These are phyloP conservation scores for Rhinopomastus cyanomelas DNA, from an alignment of 2,113 vertebrate species.

Conservation along the genomic window DNA sequence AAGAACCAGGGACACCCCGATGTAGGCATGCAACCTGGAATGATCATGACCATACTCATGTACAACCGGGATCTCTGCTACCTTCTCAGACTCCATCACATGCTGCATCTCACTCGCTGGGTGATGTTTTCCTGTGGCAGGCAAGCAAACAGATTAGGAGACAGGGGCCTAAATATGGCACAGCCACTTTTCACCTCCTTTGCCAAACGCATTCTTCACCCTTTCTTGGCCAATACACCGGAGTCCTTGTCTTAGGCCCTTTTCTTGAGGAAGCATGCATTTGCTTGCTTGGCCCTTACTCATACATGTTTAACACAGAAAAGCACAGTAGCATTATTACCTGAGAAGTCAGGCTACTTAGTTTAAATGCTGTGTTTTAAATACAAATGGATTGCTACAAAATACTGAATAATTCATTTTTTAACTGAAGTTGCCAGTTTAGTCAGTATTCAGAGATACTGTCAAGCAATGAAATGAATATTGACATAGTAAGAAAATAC, in stretches of 20 bases:
- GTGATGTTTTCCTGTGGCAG: constrained; percentile 81
- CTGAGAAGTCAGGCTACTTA: neutral
- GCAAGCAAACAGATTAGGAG: neutral
- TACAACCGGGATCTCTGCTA: constrained; percentile 41
- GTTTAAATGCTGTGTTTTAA: neutral
- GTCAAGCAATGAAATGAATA: neutral
- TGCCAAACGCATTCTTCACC: neutral
- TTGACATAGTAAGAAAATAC: neutral
- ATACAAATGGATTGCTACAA: neutral
- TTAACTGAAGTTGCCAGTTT: neutral
- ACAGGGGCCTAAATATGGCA: neutral
- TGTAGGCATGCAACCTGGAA: constrained; percentile 90
- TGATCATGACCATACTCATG: constrained; percentile 81
- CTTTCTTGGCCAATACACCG: neutral
- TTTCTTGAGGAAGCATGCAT: neutral
- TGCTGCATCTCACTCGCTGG: constrained; percentile 72
- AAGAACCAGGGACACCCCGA: constrained; percentile 92
- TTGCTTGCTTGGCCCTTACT: neutral
- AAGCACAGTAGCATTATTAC: neutral
- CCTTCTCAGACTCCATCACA: constrained; percentile 79
- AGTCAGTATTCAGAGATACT: neutral
- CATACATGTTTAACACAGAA: neutral
- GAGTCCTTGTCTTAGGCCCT: neutral
- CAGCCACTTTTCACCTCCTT: neutral
- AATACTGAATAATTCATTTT: neutral